Base-by-base conservation (phyloP, 2,113 vertebrate genomes). In the Datnioides undecimradiatus region DNA sequence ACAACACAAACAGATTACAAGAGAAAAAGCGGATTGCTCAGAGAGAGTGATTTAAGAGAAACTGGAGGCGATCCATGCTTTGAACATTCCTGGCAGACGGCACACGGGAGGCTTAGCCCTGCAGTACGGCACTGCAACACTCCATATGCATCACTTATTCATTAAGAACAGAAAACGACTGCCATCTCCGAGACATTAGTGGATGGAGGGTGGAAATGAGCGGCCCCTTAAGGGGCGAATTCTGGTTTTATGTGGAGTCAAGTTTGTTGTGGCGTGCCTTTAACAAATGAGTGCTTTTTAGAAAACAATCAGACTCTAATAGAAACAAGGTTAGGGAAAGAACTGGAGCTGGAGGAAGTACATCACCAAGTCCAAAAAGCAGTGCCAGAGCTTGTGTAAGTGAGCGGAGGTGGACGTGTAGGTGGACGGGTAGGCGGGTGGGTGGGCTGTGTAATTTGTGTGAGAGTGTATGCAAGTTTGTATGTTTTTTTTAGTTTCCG, bases 341-440 rank as follows among this genome's bases (percentile, higher is more conserved):
- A 60, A 21, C 25, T 45, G 45, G 52, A 79, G 49, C 64, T 2
- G 14, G 55, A 21, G 6, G 17, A 79, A 54, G 41, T 33, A 48
- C 40, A 63, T 55, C 3, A 8, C 5, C 0, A 31, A 38, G 29
- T 65, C 52, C 41, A 76, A 38, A 71, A 84, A 73, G 2, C 27
- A 38, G 40, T 40, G 51, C 51, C 43, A 45, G 54, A 66, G 69
- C 63, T 82, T 77, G 66, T 81, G 62, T 66, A 75, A 80, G 71
- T 74, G 48, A 72, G 73, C 38, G 82, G 79, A 43, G 83, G 88
- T 62, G 82, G 80, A 58, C 36, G 14, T 74, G 88, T 90, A 62
- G 74, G 90, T 34, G 79, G 68, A 19, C 49, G 60, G 31, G 89
- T 80, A 52, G 89, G 84, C 25, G 12, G n/a, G n/a, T 40, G 65